Percentiles rank a stretch among this genome's conserved stretches.
Conservation (phyloP, 2,888 invertebrate species). For the Drosophila phalerata region DNA sequence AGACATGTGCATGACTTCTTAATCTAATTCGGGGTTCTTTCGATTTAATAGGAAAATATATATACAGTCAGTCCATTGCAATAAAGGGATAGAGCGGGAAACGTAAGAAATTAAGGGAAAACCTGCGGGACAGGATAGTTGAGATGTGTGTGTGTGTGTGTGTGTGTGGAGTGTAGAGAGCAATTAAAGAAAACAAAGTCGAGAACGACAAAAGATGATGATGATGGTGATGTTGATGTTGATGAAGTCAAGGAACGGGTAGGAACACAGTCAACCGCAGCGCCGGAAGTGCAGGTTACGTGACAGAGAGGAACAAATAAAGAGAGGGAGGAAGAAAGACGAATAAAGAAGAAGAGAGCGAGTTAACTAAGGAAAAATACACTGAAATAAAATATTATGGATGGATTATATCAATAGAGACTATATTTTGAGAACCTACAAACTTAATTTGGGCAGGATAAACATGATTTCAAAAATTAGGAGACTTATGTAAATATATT, state of each 20-base stretch:
- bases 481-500: no score
- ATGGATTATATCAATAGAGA: neutral
- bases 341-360: neutral
- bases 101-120: conserved; percentile 64
- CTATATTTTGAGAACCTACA: neutral
- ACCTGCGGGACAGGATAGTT: conserved; percentile 68
- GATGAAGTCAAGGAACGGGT: conserved; percentile 19
- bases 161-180: conserved; percentile 36
- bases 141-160: conserved; percentile 5
- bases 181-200: conserved; percentile 68
- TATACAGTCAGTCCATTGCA: conserved; percentile 34
- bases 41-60: conserved; percentile 56
- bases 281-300: conserved; percentile 68
- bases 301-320: neutral
- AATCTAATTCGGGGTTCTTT: conserved; percentile 65
- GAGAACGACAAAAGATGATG: conserved; percentile 27
- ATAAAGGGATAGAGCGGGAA: conserved; percentile 32
- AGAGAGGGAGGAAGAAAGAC: neutral
- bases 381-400: neutral
- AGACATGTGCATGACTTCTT: conserved; percentile 79
- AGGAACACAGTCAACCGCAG: conserved; percentile 65
- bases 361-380: conserved; percentile 1
- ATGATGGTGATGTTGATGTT: conserved; percentile 21
- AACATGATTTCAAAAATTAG: no score
- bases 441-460: neutral